phyloP scores from a whole-genome alignment of 2,888 invertebrate genomes.

The Sminthurinus aureus region DNA sequence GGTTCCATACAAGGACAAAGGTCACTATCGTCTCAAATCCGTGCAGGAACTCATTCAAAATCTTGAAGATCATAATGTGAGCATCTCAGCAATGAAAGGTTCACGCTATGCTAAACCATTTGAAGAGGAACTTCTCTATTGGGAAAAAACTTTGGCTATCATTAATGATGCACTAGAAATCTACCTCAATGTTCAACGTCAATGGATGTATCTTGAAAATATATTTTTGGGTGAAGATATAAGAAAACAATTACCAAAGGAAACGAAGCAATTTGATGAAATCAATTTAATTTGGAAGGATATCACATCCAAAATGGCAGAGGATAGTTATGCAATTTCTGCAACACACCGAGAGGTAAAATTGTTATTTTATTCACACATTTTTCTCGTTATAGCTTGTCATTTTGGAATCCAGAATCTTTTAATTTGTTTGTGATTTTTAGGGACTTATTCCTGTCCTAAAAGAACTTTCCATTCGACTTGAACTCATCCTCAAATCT shows the following conservation, averaged over 20 bases:
- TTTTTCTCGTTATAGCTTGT: too few species aligned
- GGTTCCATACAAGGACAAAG: constrained; percentile 71
- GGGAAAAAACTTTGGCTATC: constrained; percentile 81
- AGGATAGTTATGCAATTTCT: constrained; percentile 48
- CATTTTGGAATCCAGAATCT: too few species aligned
- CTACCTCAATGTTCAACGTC: constrained; percentile 85
- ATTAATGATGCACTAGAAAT: constrained; percentile 87
- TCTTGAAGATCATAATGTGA: constrained; percentile 84
- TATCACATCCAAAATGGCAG: background rate
- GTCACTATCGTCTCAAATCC: constrained; percentile 74
- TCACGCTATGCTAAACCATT: constrained; percentile 86
- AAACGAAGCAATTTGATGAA: constrained; percentile 88
- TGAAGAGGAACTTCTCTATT: constrained; percentile 80
- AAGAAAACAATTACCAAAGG: constrained; percentile 79
- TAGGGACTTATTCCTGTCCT: constrained; percentile 80
- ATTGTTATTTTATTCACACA: too few species aligned
- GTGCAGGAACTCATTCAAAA: constrained; percentile 81
- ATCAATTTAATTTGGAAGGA: constrained; percentile 82
- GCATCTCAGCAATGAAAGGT: constrained; percentile 85
- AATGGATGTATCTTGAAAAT: constrained; percentile 92
- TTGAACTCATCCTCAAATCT: constrained; percentile 91
- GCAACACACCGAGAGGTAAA: constrained; percentile 61
- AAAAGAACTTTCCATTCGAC: constrained; percentile 73
- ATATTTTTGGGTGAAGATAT: constrained; percentile 93
- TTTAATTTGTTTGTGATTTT: constrained; percentile 71